phyloP scores from a whole-genome alignment of 2,113 vertebrate genomes.

The Dipodomys stephensi region DNA sequence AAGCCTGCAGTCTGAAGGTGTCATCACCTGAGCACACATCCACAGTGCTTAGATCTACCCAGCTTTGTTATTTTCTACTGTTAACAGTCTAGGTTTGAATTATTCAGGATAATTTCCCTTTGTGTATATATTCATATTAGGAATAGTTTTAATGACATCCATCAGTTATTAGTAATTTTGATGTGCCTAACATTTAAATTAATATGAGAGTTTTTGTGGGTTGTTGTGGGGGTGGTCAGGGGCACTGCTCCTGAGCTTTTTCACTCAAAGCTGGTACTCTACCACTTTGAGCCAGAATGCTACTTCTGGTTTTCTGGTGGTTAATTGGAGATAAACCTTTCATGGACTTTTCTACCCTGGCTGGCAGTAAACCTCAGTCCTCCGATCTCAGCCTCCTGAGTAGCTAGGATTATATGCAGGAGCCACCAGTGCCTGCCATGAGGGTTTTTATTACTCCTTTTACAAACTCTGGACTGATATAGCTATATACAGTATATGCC shows the following conservation, averaged over 20 bases:
- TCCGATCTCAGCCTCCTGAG: too few species aligned
- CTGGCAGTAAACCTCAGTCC: too few species aligned
- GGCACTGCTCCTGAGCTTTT: too few species aligned
- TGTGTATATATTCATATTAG: conserved; percentile 19
- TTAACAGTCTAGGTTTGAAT: neutral
- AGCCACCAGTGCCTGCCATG: too few species aligned
- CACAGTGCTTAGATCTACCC: rapidly evolving
- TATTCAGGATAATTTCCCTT: neutral
- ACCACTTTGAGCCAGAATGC: too few species aligned
- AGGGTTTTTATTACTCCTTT: neutral
- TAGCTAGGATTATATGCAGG: too few species aligned
- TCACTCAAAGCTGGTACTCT: too few species aligned
- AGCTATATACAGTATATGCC: neutral
- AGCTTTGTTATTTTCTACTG: too few species aligned
- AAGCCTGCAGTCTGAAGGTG: neutral
- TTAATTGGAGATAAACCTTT: too few species aligned
- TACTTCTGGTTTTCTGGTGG: too few species aligned
- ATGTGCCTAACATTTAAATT: conserved; percentile 58
- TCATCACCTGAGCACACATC: neutral
- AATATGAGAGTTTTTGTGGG: neutral
- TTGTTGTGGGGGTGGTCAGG: too few species aligned
- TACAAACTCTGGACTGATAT: neutral
- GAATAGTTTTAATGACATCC: conserved; percentile 39
- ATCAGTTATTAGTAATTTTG: conserved; percentile 39
- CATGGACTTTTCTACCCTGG: too few species aligned